phyloP scores from a whole-genome alignment of 1,140 invertebrate species.

The Penaeus chinensis region DNA sequence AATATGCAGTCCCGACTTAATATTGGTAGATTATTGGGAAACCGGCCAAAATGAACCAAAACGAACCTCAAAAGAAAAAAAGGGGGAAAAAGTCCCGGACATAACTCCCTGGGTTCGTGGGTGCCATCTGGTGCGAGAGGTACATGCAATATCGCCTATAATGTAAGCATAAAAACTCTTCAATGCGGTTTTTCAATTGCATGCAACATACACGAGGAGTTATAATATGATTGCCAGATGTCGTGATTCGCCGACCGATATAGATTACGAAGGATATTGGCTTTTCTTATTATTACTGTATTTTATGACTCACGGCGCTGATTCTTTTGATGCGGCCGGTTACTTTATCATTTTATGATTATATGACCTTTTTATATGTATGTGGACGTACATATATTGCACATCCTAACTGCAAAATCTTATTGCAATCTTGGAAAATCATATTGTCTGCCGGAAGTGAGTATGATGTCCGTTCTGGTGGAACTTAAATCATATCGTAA shows the following conservation, averaged over 20 bases:
- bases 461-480: too few relatives aligned
- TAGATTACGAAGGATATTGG: slow-evolving; percentile 8
- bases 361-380: too few relatives aligned
- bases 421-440: too few relatives aligned
- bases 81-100: background rate
- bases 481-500: too few relatives aligned
- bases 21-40: slow-evolving; percentile 8
- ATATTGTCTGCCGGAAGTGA: too few relatives aligned
- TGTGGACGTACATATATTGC: too few relatives aligned
- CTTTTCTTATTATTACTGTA: background rate
- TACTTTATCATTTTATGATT: too few relatives aligned
- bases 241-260: slow-evolving; percentile 31
- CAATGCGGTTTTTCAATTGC: slow-evolving; percentile 40
- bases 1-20: slow-evolving; percentile 25
- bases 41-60: background rate
- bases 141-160: slow-evolving; percentile 37
- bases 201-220: slow-evolving; percentile 30
- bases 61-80: background rate
- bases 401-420: too few relatives aligned
- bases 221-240: slow-evolving; percentile 46
- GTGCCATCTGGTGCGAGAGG: slow-evolving; percentile 28
- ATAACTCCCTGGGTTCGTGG: slow-evolving; percentile 12
- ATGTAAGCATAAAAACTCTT: background rate
- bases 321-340: too few relatives aligned
- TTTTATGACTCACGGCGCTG: too few relatives aligned